These are phyloP conservation scores for Yoshiicerus persimilis DNA, from an alignment of 1,140 invertebrate species.

Conservation along the genomic window DNA sequence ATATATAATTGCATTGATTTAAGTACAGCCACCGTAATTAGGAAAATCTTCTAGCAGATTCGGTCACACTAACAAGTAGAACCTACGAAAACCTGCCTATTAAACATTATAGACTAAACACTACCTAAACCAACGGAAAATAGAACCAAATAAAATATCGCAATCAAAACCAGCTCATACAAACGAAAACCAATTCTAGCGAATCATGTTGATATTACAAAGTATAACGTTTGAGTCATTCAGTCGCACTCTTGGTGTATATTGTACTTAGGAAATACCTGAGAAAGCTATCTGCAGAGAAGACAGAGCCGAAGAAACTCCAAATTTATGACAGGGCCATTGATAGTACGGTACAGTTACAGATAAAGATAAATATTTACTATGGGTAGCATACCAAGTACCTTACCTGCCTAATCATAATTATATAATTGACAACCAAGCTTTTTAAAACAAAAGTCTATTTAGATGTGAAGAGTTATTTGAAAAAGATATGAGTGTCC, in stretches of 20 bases:
- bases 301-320: not conserved
- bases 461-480: not conserved
- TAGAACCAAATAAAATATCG: not conserved
- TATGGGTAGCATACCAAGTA: not conserved
- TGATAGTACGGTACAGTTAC: not conserved
- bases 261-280: not conserved
- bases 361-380: not conserved
- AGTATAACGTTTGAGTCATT: not conserved
- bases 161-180: not conserved
- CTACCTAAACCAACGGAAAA: not conserved
- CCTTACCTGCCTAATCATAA: not conserved
- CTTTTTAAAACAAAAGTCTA: not conserved
- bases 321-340: not conserved
- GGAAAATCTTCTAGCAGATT: not conserved
- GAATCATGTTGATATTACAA: not conserved
- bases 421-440: not conserved
- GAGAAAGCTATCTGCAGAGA: not conserved
- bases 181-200: not conserved
- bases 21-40: no score
- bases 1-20: not conserved
- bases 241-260: not conserved
- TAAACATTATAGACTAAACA: not conserved
- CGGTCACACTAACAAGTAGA: not conserved
- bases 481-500: not conserved
- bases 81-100: not conserved